A percentile compares a stretch with the other conserved stretches of the same genome.
phyloP scores from a whole-genome alignment of 2,797 vertebrate species.

The Halcyon chelicuti region DNA sequence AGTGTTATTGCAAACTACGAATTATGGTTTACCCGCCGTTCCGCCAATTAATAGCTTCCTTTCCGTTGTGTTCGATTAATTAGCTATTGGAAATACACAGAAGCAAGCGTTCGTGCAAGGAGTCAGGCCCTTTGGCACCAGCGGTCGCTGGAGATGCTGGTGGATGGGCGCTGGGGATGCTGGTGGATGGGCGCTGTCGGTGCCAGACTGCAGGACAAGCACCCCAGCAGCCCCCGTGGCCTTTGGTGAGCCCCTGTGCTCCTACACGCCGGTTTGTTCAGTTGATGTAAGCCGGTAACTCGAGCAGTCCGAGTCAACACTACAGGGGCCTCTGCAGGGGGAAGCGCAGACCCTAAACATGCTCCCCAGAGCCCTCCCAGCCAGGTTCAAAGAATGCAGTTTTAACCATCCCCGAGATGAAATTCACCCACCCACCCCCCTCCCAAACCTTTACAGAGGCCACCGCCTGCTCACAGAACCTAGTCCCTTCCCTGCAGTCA shows the following conservation, averaged over 20 bases:
- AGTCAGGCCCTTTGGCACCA: neutral
- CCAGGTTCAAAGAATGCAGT: neutral
- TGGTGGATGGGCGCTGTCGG: neutral
- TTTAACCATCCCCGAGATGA: neutral
- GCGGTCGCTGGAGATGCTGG: neutral
- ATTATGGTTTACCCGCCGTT: neutral
- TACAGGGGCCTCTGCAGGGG: neutral
- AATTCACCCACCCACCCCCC: neutral
- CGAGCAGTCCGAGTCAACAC: neutral
- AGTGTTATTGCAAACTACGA: neutral
- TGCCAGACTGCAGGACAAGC: neutral
- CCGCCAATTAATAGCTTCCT: neutral
- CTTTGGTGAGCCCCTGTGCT: neutral
- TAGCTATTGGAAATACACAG: neutral
- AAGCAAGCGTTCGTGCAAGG: neutral
- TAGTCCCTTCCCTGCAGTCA: slow-evolving; percentile 1
- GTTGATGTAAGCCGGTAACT: slow-evolving; percentile 21
- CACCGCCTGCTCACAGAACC: neutral
- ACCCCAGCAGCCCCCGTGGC: neutral
- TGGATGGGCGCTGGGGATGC: neutral
- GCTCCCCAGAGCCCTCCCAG: neutral
- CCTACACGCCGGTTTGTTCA: neutral
- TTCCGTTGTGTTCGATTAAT: neutral
- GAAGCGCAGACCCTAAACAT: neutral
- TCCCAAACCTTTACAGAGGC: neutral